These are phyloP conservation scores for Peromyscus melanophrys DNA, from an alignment of 2,797 vertebrate species.

Conservation along the genomic window DNA sequence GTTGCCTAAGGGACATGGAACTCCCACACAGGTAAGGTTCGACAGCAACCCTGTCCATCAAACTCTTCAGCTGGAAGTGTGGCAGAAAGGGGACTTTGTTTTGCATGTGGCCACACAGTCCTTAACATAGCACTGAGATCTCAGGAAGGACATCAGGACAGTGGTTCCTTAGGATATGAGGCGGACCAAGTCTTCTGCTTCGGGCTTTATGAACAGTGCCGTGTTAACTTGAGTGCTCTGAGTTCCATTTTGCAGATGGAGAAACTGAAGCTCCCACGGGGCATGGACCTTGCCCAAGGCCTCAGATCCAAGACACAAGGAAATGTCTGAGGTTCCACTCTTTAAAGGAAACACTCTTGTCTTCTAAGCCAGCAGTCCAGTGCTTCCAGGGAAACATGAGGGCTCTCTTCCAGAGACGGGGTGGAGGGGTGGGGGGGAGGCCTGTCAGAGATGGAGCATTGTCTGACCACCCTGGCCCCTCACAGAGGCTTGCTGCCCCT, in stretches of 20 bases:
- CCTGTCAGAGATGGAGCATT: no score
- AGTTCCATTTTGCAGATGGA: slow-evolving; percentile 20
- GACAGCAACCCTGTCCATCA: neutral
- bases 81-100: neutral
- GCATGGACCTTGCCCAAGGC: neutral
- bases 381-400: neutral
- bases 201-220: neutral
- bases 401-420: neutral
- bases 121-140: neutral
- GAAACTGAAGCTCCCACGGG: neutral
- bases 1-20: neutral
- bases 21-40: neutral
- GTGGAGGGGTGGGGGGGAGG: no score
- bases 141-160: neutral
- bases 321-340: neutral
- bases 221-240: neutral
- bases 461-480: neutral
- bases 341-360: neutral
- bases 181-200: neutral
- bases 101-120: neutral
- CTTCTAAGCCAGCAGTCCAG: neutral
- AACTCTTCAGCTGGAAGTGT: neutral
- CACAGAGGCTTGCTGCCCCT: neutral
- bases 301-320: neutral
- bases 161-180: neutral